Evolutionary conservation across 2,797 vertebrate genomes (phyloP).

Genomic region (Pogoniulus pusillus): DNA sequence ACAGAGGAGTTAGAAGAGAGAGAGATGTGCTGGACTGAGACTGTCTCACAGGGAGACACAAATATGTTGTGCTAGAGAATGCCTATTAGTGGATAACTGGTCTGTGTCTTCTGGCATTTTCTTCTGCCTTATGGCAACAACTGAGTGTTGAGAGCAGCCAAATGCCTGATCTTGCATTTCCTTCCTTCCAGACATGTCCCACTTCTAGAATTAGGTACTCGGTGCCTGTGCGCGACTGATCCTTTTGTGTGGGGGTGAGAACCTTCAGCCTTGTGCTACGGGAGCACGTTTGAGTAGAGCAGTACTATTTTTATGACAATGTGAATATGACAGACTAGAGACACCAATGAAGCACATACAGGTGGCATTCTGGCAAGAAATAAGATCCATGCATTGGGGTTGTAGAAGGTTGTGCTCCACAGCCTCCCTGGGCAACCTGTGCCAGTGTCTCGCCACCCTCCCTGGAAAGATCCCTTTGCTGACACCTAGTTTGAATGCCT

Average conservation of each 20-base stretch:
- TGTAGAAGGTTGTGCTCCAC: not conserved
- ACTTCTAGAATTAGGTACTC: constrained; percentile 5
- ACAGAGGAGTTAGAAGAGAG: not conserved
- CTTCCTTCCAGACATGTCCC: not conserved
- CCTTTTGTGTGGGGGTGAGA: not conserved
- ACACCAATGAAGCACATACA: not conserved
- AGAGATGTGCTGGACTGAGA: not conserved
- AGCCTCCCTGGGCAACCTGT: no score
- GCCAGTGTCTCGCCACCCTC: no score
- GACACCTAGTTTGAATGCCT: no score
- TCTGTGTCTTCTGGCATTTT: not conserved
- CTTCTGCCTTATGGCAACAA: not conserved
- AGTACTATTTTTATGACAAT: not conserved
- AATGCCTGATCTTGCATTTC: not conserved
- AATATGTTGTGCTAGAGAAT: not conserved
- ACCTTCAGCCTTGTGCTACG: not conserved
- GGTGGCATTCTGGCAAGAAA: not conserved
- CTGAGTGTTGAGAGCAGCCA: not conserved
- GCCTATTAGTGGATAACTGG: not conserved
- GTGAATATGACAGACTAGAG: not conserved
- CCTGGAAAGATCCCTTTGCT: no score
- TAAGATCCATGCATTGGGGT: not conserved
- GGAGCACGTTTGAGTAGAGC: not conserved
- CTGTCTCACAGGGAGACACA: not conserved
- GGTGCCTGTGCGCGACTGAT: not conserved